These are phyloP conservation scores for Lontra canadensis DNA, from an alignment of 2,113 vertebrate species.

Conservation along the genomic window DNA sequence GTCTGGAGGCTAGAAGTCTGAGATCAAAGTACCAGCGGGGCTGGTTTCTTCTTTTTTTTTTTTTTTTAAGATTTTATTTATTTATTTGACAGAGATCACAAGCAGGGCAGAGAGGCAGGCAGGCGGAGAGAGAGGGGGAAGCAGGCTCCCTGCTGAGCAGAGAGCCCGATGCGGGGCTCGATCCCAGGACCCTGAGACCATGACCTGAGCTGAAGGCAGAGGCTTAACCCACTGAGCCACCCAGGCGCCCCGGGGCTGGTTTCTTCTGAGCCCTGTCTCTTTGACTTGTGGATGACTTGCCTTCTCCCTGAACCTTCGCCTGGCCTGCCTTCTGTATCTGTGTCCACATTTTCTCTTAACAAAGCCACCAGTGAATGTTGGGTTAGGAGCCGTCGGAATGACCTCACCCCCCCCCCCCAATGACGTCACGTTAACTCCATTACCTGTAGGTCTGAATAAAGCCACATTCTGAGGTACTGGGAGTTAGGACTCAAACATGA, in stretches of 20 bases:
- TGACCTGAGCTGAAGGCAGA: too few species aligned
- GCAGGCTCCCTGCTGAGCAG: too few species aligned
- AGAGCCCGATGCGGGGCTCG: too few species aligned
- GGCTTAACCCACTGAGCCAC: too few species aligned
- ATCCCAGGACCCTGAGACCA: too few species aligned
- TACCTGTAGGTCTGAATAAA: background rate
- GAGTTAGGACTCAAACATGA: background rate
- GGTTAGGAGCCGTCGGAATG: background rate
- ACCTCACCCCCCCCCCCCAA: background rate
- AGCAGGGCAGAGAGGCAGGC: too few species aligned
- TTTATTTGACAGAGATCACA: too few species aligned
- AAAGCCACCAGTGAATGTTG: background rate
- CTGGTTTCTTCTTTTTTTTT: background rate
- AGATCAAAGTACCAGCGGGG: background rate
- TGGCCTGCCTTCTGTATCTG: background rate
- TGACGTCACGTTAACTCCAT: background rate
- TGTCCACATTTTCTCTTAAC: background rate
- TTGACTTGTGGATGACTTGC: background rate
- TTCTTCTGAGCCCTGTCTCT: background rate
- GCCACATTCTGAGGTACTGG: background rate
- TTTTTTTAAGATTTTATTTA: too few species aligned
- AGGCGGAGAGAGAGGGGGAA: too few species aligned
- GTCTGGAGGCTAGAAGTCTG: background rate
- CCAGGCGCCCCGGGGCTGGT: background rate
- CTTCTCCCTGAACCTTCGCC: background rate